Conservation (phyloP, 2,797 vertebrate genomes). For the Nannoperca australis region DNA sequence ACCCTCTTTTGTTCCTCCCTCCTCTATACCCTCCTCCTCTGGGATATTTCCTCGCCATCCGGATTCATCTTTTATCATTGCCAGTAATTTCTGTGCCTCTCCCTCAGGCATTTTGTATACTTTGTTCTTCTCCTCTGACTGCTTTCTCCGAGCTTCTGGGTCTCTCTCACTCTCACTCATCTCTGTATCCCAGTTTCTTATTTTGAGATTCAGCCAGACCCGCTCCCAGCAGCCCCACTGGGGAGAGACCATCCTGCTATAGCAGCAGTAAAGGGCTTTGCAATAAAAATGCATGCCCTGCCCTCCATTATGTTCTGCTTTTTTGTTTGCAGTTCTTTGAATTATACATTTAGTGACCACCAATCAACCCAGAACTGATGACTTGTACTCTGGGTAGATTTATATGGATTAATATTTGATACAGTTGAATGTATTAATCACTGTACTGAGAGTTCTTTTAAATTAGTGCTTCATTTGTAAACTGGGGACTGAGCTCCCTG, state of each 20-base stretch:
- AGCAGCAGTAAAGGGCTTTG: conserved; percentile 52
- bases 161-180: conserved; percentile 43
- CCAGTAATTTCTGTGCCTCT: conserved; percentile 75
- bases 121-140: conserved; percentile 64
- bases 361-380: conserved; percentile 18
- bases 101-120: conserved; percentile 72
- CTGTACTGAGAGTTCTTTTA: not conserved
- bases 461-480: conserved; percentile 10
- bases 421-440: conserved; percentile 19
- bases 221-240: conserved; percentile 68
- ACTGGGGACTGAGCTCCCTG: not conserved
- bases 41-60: conserved; percentile 59
- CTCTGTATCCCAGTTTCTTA: conserved; percentile 72
- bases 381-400: conserved; percentile 19
- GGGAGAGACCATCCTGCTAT: conserved; percentile 62
- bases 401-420: conserved; percentile 56
- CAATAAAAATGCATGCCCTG: conserved; percentile 69
- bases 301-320: conserved; percentile 54
- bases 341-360: conserved; percentile 53
- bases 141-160: conserved; percentile 49
- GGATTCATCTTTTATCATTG: conserved; percentile 74
- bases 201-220: conserved; percentile 71
- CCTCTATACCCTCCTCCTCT: conserved; percentile 57
- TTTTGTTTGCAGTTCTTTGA: conserved; percentile 25
- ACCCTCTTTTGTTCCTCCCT: conserved; percentile 65